phyloP scores from a whole-genome alignment of 2,888 invertebrate genomes.

The Orthosia cruda region DNA sequence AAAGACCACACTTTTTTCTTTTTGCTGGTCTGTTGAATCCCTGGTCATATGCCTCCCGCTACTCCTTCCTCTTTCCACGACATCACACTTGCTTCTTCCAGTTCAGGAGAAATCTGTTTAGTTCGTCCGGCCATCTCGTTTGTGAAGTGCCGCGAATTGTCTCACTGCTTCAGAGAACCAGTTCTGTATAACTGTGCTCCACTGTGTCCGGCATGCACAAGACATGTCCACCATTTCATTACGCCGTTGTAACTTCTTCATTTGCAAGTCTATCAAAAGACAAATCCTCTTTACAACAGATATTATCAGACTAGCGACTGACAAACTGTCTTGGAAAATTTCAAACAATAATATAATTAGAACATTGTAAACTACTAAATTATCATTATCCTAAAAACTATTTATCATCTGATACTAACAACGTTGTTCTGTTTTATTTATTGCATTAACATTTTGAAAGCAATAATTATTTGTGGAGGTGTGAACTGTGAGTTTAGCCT shows the following conservation, averaged over 20 bases:
- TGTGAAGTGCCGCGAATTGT: background rate
- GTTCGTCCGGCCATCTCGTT: background rate
- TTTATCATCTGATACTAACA: conserved; percentile 19
- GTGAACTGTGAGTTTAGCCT: conserved; percentile 42
- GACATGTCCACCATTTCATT: too few relatives aligned
- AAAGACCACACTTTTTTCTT: too few relatives aligned
- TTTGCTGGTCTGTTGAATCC: too few relatives aligned
- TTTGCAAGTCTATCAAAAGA: background rate
- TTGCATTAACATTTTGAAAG: conserved; percentile 44
- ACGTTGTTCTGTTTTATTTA: conserved; percentile 44
- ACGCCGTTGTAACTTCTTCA: background rate
- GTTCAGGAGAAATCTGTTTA: background rate
- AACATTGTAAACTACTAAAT: background rate
- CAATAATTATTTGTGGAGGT: conserved; percentile 33
- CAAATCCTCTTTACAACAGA: background rate
- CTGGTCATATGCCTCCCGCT: background rate
- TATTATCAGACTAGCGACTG: background rate
- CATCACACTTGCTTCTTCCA: too few relatives aligned
- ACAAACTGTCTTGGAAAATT: background rate
- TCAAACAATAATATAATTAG: background rate
- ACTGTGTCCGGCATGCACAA: too few relatives aligned
- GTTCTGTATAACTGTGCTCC: too few relatives aligned
- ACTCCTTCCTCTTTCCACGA: background rate
- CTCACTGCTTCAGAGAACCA: background rate
- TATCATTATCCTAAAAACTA: conserved; percentile 25